Evolutionary conservation across 2,888 invertebrate genomes (phyloP).

Genomic region (Pseudococcus jackbeardsleyi): DNA sequence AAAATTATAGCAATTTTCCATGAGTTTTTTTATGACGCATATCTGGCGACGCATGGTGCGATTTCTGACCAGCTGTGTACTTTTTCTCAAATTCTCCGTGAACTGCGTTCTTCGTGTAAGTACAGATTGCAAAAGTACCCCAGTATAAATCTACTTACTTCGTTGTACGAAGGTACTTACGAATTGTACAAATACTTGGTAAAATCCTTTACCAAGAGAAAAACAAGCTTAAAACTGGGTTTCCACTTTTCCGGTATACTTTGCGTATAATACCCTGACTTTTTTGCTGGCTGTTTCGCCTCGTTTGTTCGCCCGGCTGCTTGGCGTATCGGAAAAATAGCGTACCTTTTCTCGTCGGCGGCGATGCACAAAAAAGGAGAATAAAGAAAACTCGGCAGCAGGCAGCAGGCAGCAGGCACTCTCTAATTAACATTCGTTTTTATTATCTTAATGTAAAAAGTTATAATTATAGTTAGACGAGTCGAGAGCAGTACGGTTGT

Average conservation of each 20-base stretch:
- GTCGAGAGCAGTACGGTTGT: constrained; percentile 3
- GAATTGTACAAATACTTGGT: neutral
- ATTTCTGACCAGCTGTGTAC: too few relatives aligned
- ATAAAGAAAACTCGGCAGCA: neutral
- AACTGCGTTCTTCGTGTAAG: too few relatives aligned
- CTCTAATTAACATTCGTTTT: constrained; percentile 55
- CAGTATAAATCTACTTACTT: too few relatives aligned
- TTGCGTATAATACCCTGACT: neutral
- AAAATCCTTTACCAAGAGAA: too few relatives aligned
- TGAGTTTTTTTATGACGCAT: too few relatives aligned
- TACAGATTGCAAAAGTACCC: too few relatives aligned
- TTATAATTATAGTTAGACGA: constrained; percentile 31
- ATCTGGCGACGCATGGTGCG: too few relatives aligned
- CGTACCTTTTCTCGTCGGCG: neutral
- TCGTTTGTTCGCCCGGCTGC: neutral
- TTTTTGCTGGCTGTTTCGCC: neutral
- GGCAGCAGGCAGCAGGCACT: neutral
- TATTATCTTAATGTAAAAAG: constrained; percentile 54
- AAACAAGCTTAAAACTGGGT: constrained; percentile 3
- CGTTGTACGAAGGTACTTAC: neutral
- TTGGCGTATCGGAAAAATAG: constrained; percentile 13
- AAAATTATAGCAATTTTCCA: too few relatives aligned
- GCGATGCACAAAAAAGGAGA: neutral
- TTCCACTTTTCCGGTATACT: neutral
- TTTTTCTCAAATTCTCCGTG: too few relatives aligned